Base-by-base conservation (phyloP, 2,797 vertebrate species). In the Cynodonichthys magdalenae region DNA sequence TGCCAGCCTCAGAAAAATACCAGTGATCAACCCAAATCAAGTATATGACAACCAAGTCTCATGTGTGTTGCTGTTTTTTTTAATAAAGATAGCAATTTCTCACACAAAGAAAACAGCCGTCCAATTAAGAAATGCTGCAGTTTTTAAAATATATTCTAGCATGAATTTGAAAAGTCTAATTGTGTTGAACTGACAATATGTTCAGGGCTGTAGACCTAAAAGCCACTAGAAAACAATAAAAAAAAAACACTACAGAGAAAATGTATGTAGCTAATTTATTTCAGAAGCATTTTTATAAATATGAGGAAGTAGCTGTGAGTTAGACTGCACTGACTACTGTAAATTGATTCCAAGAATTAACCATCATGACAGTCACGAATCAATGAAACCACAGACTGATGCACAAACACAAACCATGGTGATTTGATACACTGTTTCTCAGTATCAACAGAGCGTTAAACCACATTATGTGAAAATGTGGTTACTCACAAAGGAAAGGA, bases 371-470 rank as follows among this genome's bases (percentile, higher is more conserved):
- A 63, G 27, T 62, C 50, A 59, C 59, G 74, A 79, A 77, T 5
- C 65, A 54, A 66, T 28, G 44, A 81, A 75, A 58, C 70, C 45
- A 56, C 66, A 44, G 59, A 77, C 34, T 60, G 39, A 66, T 58
- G 66, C 65, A 71, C 71, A 74, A 82, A 79, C 45, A 56, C 60
- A 75, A 68, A 53, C 55, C 49, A 24, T 48, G 17, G 46, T 63
- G 45, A 63, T 69, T 55, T 53, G 57, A 61, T 66, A 41, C 27
- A 24, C 34, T 54, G 1, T 8, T 39, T 60, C 28, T 53, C 31
- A 20, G 54, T 14, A 48, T 58, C 27, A 50, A 0, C n/a, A 28
- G 7, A 19, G 15, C 17, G 31, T 19, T n/a, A 55, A 47, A 53
- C 15, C 27, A 41, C 20, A 53, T 46, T 24, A 36, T 46, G 10